Evolutionary conservation across 2,888 invertebrate species (phyloP).

Genomic region (Hedya salicella): DNA sequence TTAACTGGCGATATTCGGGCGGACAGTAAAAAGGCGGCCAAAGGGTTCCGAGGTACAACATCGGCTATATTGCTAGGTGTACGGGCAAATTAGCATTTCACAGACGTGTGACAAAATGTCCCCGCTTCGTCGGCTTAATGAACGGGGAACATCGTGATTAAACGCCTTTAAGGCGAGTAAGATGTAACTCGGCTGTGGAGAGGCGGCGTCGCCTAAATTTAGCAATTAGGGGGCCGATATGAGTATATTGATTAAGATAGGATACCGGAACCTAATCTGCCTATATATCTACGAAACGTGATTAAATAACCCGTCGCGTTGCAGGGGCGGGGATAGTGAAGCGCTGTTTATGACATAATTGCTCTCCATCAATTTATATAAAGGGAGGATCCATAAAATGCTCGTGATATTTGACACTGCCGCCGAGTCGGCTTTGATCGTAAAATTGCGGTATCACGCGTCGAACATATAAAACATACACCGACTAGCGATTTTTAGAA

Average conservation of each 20-base stretch:
- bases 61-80: conserved; percentile 75
- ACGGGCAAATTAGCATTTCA: conserved; percentile 81
- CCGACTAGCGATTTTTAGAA: too few species aligned
- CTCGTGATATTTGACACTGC: conserved; percentile 6
- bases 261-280: conserved; percentile 51
- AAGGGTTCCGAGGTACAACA: conserved; percentile 58
- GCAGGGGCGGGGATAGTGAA: background rate
- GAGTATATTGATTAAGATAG: conserved; percentile 63
- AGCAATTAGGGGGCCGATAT: conserved; percentile 64
- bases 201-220: conserved; percentile 65
- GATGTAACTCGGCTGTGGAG: conserved; percentile 55
- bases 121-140: conserved; percentile 72
- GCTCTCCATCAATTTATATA: conserved; percentile 19
- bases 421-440: background rate
- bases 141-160: conserved; percentile 78
- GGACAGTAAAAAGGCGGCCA: conserved; percentile 67
- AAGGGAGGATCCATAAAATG: conserved; percentile 3
- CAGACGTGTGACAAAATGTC: conserved; percentile 75
- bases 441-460: background rate
- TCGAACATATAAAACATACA: background rate
- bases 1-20: conserved; percentile 63
- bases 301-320: conserved; percentile 33
- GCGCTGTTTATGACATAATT: conserved; percentile 22
- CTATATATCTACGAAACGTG: conserved; percentile 52
- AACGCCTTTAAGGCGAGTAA: conserved; percentile 67